These are phyloP conservation scores for Callyntrura sp. DNA, from an alignment of 2,888 invertebrate genomes.

Conservation along the genomic window DNA sequence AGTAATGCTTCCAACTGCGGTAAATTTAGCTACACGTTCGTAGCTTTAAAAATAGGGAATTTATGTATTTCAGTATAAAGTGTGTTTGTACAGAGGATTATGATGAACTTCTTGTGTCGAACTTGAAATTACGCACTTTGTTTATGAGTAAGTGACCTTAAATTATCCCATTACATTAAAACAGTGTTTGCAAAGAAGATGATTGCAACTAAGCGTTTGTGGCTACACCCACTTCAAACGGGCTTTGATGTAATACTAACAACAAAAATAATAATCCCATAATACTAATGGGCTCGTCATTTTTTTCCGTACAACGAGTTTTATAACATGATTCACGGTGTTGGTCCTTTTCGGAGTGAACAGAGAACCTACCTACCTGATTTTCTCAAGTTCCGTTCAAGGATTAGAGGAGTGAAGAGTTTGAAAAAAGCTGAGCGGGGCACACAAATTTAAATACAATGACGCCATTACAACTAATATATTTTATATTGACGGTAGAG, in stretches of 20 bases:
- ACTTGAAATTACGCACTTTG: constrained; percentile 1
- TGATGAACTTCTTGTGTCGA: too few species aligned
- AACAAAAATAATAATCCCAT: not conserved
- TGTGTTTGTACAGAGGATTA: too few species aligned
- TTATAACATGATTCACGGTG: not conserved
- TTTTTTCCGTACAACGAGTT: not conserved
- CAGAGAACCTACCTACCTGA: not conserved
- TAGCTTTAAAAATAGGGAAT: too few species aligned
- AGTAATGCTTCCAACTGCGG: too few species aligned
- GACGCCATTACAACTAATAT: not conserved
- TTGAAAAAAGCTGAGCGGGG: not conserved
- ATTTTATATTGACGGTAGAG: not conserved
- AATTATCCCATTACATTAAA: constrained; percentile 65
- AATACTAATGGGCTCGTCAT: not conserved
- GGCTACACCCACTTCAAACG: constrained; percentile 42
- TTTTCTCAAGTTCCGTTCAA: constrained; percentile 12
- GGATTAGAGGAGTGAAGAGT: not conserved
- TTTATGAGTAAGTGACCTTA: constrained; percentile 68
- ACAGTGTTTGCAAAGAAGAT: constrained; percentile 47
- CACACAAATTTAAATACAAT: not conserved
- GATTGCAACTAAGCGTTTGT: not conserved
- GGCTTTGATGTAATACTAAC: constrained; percentile 57
- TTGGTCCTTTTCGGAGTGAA: not conserved
- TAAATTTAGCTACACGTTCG: too few species aligned
- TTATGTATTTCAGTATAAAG: too few species aligned